Evolutionary conservation across 2,888 invertebrate species (phyloP).

Genomic region (Hoplodrina blanda): DNA sequence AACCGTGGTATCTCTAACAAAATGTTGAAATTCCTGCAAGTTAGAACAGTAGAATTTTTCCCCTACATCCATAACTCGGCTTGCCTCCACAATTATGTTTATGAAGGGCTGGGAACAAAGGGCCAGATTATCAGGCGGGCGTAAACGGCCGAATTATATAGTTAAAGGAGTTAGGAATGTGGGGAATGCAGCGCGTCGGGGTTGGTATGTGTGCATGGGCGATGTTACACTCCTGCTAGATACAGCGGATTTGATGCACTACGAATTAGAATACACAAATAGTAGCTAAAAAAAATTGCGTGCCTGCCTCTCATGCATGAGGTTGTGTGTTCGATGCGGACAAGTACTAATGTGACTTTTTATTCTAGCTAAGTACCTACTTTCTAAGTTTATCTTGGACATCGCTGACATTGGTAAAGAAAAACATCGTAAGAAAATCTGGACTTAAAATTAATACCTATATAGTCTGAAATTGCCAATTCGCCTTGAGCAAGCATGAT

Average conservation of each 20-base stretch:
- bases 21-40: constrained; percentile 61
- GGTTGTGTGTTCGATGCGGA: no score
- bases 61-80: constrained; percentile 74
- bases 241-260: constrained; percentile 43
- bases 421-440: no score
- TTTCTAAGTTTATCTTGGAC: no score
- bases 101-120: constrained; percentile 84
- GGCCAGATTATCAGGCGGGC: constrained; percentile 79
- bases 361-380: no score
- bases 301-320: no score
- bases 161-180: constrained; percentile 77
- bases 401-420: no score
- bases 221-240: constrained; percentile 43
- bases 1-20: constrained; percentile 42
- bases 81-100: constrained; percentile 77
- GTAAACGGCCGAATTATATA: constrained; percentile 86
- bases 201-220: constrained; percentile 62
- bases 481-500: no score
- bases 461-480: no score
- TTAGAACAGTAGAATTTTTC: constrained; percentile 66
- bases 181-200: constrained; percentile 67
- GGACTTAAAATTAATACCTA: no score
- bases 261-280: neutral
- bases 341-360: no score
- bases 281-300: no score